Evolutionary conservation across 2,797 vertebrate genomes (phyloP).

Genomic region (Scolopax bukidnonensis): DNA sequence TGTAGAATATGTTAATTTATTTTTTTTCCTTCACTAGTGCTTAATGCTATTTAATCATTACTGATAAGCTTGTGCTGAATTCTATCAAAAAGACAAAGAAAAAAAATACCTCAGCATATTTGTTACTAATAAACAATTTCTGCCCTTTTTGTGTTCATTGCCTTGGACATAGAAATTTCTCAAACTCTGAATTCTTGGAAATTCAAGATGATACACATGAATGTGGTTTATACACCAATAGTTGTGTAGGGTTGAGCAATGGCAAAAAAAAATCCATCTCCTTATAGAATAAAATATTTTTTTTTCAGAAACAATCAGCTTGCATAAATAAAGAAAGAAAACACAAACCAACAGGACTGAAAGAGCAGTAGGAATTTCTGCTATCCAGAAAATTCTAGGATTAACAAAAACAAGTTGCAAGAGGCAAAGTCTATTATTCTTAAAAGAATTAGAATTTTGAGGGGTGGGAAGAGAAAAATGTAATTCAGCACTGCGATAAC

Average conservation of each 20-base stretch:
- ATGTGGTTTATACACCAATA: neutral
- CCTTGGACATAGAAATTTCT: neutral
- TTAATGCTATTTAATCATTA: neutral
- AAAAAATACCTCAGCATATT: neutral
- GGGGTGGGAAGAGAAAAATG: accelerated
- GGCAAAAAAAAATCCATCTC: accelerated
- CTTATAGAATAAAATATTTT: neutral
- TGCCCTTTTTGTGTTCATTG: neutral
- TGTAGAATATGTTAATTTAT: neutral
- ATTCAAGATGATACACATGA: neutral
- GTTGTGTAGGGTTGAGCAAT: neutral
- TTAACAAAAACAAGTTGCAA: neutral
- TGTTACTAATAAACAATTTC: neutral
- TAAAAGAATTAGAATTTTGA: neutral
- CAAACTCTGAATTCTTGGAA: neutral
- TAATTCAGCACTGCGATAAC: neutral
- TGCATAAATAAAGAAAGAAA: neutral
- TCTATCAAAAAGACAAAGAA: neutral
- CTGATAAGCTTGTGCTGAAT: neutral
- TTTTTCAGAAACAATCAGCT: neutral
- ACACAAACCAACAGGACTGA: neutral
- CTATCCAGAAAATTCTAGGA: neutral
- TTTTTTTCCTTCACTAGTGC: neutral
- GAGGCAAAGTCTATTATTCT: neutral
- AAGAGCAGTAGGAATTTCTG: neutral